These are phyloP conservation scores for Pteropus rufus DNA, from an alignment of 2,797 vertebrate genomes.

Conservation along the genomic window DNA sequence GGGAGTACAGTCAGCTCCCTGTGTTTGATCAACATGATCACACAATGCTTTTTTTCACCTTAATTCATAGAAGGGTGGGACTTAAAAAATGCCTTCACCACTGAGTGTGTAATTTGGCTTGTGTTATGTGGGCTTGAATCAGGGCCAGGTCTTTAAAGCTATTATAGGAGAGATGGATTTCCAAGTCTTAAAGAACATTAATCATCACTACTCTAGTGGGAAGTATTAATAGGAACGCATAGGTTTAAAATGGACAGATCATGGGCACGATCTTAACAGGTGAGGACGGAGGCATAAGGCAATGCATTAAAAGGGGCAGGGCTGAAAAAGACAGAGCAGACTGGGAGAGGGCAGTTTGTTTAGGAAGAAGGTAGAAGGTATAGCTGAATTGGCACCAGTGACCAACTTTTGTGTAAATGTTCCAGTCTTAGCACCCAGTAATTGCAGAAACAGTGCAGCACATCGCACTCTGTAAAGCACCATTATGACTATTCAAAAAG, in stretches of 20 bases:
- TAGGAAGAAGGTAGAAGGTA: not conserved
- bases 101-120: slow-evolving; percentile 38
- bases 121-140: slow-evolving; percentile 1
- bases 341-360: not conserved
- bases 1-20: not conserved
- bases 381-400: not conserved
- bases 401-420: not conserved
- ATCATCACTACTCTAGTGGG: not conserved
- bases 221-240: not conserved
- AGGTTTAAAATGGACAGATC: not conserved
- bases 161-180: not conserved
- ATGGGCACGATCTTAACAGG: not conserved
- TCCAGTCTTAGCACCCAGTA: not conserved
- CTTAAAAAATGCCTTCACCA: not conserved
- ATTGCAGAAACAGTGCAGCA: not conserved
- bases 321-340: not conserved
- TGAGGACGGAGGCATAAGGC: not conserved
- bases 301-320: not conserved
- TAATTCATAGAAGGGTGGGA: not conserved
- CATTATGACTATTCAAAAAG: not conserved
- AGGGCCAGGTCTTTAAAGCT: not conserved
- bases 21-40: not conserved
- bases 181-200: not conserved
- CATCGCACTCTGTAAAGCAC: not conserved
- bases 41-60: not conserved